A percentile compares a stretch with the other conserved stretches of the same genome.
These are phyloP conservation scores for Ectemnius continuus DNA, from an alignment of 2,888 invertebrate genomes.

Conservation along the genomic window DNA sequence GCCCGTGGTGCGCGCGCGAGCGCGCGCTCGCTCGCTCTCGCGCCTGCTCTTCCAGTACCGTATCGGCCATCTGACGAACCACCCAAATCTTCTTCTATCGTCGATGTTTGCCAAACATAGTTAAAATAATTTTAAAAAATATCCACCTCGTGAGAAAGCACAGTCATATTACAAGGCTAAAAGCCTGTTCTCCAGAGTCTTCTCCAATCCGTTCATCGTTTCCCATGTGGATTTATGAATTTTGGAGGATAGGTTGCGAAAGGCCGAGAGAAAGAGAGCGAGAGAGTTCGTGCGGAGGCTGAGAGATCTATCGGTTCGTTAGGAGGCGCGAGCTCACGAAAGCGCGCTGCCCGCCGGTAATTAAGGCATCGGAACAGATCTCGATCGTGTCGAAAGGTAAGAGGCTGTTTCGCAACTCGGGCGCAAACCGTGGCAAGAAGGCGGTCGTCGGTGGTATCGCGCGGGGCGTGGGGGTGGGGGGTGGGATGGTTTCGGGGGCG, in stretches of 20 bases:
- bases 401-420: slow-evolving; percentile 36
- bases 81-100: not conserved
- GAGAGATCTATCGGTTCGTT: slow-evolving; percentile 30
- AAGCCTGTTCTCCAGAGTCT: too few relatives aligned
- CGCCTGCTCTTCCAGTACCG: slow-evolving; percentile 30
- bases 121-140: too few relatives aligned
- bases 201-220: too few relatives aligned
- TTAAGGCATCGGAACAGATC: slow-evolving; percentile 49
- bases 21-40: slow-evolving; percentile 18
- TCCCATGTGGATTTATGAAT: not conserved
- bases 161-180: too few relatives aligned
- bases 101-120: too few relatives aligned
- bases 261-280: not conserved
- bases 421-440: slow-evolving; percentile 18
- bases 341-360: slow-evolving; percentile 29
- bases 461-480: slow-evolving; percentile 18
- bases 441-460: slow-evolving; percentile 13
- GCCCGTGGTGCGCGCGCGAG: slow-evolving; percentile 44
- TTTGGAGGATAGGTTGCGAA: slow-evolving; percentile 1
- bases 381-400: slow-evolving; percentile 53
- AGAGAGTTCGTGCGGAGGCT: not conserved
- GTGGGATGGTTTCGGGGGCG: not conserved
- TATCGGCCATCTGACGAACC: slow-evolving; percentile 37
- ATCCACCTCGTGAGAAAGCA: too few relatives aligned
- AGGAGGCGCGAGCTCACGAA: slow-evolving; percentile 15